Evolutionary conservation across 2,797 vertebrate genomes (phyloP), one percentile per base, ranked within the genome.

Genomic region (Champsocephalus esox): DNA sequence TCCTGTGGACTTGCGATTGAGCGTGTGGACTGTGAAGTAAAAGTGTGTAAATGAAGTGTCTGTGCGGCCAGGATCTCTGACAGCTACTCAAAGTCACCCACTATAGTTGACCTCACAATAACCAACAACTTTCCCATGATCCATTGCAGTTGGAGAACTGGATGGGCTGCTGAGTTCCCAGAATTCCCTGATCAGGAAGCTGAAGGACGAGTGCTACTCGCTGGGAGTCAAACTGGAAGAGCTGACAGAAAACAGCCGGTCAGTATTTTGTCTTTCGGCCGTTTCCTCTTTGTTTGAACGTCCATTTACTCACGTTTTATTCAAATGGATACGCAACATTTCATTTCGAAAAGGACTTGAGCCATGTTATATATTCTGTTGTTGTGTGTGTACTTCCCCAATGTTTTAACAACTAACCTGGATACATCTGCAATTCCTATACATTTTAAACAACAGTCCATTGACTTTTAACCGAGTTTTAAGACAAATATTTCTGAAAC

Each of bases 161-260:
- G 96, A 97, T 50, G 92, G 67, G 34, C 91, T 98, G 84, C 90
- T 98, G 92, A 94, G 91, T 73, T 96, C 96, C 89, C 97, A 99
- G 92, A 97, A 97, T 87, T 89, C 92, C 78, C 93, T 98, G 78
- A 94, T 98, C 86, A 87, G 87, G 89, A 97, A 96, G 91, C 89
- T 98, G 89, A 98, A 95, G 89, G 96, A 97, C 66, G 96, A 97
- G 80, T 98, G 95, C 92, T 92, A 87, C 83, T 68, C 70, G 1
- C 92, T 99, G 78, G 95, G 92, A 82, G 88, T 87, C 69, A 95
- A 94, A 80, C 89, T 98, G 91, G 96, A 98, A 77, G 90, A 96
- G 68, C 79, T 95, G 63, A 94, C 92, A 34, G 93, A 93, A 86
- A 96, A 94, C 75, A 95, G 93, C 93, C 96, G 97, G 97, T 96